phyloP scores from a whole-genome alignment of 2,888 invertebrate species.

The Pristionchus entomophagus region DNA sequence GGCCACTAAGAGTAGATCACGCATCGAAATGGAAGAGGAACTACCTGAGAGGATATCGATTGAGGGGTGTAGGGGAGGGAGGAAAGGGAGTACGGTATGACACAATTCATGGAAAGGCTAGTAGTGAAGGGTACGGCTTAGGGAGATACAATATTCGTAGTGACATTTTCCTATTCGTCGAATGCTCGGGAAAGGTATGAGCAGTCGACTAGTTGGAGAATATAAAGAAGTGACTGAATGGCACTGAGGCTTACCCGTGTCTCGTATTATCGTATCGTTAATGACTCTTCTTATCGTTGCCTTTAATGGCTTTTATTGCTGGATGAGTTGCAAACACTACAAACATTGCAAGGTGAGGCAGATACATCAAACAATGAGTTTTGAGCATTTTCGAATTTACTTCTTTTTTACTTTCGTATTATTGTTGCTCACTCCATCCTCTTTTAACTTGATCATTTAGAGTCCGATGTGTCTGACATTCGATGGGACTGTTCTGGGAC shows the following conservation, averaged over 20 bases:
- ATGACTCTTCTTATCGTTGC: not conserved
- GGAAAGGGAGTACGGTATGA: not conserved
- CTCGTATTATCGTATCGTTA: conserved; percentile 13
- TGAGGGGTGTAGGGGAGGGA: not conserved
- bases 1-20: not conserved
- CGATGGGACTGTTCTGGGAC: too few species aligned
- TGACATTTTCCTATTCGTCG: too few species aligned
- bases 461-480: too few species aligned
- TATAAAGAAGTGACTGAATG: conserved; percentile 21
- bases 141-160: too few species aligned
- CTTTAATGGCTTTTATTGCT: conserved; percentile 22
- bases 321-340: not conserved
- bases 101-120: too few species aligned
- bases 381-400: not conserved
- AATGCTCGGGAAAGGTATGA: too few species aligned
- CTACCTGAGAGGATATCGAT: not conserved
- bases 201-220: too few species aligned
- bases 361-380: too few species aligned
- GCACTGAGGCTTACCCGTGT: not conserved
- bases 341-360: not conserved
- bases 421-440: not conserved
- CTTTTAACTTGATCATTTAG: too few species aligned
- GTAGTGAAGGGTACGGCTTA: too few species aligned
- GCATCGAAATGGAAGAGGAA: not conserved
- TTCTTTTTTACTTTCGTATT: not conserved